These are phyloP conservation scores for Liopterus haemorrhoidalis DNA, from an alignment of 2,888 invertebrate species.

Conservation along the genomic window DNA sequence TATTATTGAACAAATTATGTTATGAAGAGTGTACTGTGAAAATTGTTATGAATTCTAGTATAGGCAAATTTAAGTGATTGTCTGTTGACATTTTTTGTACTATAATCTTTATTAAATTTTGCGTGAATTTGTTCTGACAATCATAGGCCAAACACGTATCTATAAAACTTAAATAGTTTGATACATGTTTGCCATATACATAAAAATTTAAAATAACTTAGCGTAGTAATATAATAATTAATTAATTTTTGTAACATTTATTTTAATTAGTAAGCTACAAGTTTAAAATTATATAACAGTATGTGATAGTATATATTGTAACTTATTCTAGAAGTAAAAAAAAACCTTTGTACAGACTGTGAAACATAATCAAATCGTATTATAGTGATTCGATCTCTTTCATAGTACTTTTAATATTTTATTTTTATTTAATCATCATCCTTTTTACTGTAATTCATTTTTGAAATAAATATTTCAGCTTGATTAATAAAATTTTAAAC, in stretches of 20 bases:
- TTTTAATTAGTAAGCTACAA: background rate
- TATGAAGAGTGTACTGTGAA: too few species aligned
- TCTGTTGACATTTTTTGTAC: constrained; percentile 17
- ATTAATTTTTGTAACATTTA: background rate
- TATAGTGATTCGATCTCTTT: too few species aligned
- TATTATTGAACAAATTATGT: too few species aligned
- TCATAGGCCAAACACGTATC: constrained; percentile 26
- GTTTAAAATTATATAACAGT: constrained; percentile 12
- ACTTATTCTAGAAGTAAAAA: constrained; percentile 22
- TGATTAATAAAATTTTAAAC: too few species aligned
- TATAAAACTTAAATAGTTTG: constrained; percentile 18
- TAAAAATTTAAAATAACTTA: constrained; percentile 16
- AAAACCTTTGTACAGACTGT: constrained; percentile 21
- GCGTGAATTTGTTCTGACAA: constrained; percentile 32
- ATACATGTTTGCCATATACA: constrained; percentile 23
- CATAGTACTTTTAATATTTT: too few species aligned
- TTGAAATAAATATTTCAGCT: too few species aligned
- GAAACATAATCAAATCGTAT: constrained; percentile 23
- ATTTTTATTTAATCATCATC: too few species aligned
- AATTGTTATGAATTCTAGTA: constrained; percentile 16
- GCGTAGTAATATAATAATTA: background rate
- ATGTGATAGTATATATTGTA: constrained; percentile 24
- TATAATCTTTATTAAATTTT: constrained; percentile 22
- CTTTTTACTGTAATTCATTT: too few species aligned
- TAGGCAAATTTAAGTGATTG: constrained; percentile 12